Evolutionary conservation across 2,888 invertebrate species (phyloP).

Genomic region (Agrilus cyanescens): DNA sequence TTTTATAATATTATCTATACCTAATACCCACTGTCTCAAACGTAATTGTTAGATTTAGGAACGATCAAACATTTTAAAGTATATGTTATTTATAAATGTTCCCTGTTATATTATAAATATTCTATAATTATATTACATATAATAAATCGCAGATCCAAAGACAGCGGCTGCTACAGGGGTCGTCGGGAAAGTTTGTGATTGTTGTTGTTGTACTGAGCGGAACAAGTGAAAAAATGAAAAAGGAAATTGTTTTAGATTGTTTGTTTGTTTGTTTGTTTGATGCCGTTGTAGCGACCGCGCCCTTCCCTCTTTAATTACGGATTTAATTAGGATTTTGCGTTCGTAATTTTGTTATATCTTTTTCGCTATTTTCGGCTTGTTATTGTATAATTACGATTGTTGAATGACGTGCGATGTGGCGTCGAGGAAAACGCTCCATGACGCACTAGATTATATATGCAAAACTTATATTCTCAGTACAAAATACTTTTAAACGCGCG

Average conservation of each 20-base stretch:
- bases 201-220: too few relatives aligned
- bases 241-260: too few relatives aligned
- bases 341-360: conserved; percentile 27
- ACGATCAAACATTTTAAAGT: conserved; percentile 32
- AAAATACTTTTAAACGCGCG: too few relatives aligned
- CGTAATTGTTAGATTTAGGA: conserved; percentile 34
- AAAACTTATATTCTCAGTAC: too few relatives aligned
- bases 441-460: too few relatives aligned
- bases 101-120: conserved; percentile 39
- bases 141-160: neutral
- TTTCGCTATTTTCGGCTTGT: conserved; percentile 34
- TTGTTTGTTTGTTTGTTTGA: too few relatives aligned
- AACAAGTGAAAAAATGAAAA: too few relatives aligned
- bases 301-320: too few relatives aligned
- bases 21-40: too few relatives aligned
- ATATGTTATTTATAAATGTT: conserved; percentile 39
- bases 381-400: conserved; percentile 35
- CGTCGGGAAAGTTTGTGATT: neutral
- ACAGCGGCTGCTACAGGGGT: conserved; percentile 1
- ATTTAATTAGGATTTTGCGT: too few relatives aligned
- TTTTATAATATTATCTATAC: too few relatives aligned
- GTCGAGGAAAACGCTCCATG: conserved; percentile 10
- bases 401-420: conserved; percentile 30
- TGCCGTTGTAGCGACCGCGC: too few relatives aligned
- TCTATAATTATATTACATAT: conserved; percentile 27